phyloP scores from a whole-genome alignment of 2,113 vertebrate species.

The Cinclus cinclus region DNA sequence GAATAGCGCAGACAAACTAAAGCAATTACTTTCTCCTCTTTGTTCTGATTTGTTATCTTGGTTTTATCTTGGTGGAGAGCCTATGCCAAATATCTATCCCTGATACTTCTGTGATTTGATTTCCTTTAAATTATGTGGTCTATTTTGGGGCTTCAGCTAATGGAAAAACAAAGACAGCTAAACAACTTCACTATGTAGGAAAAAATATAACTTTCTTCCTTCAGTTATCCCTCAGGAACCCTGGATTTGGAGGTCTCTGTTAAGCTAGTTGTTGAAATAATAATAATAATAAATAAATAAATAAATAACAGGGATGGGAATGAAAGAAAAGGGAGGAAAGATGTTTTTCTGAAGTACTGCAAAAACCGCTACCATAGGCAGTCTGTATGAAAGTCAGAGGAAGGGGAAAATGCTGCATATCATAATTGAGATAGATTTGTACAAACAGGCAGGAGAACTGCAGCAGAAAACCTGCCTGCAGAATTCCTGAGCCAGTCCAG shows the following conservation, averaged over 20 bases:
- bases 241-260: not conserved
- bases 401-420: not conserved
- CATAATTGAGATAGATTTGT: not conserved
- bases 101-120: not conserved
- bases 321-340: not conserved
- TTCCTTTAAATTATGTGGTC: not conserved
- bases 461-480: not conserved
- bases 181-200: not conserved
- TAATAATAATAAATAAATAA: not conserved
- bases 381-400: not conserved
- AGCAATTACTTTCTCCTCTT: constrained; percentile 39
- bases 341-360: not conserved
- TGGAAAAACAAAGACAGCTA: not conserved
- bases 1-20: not conserved
- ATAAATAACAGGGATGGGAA: not conserved
- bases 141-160: not conserved
- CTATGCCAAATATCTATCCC: not conserved
- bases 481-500: not conserved
- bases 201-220: not conserved
- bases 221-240: not conserved
- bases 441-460: not conserved
- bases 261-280: not conserved
- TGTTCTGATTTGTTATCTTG: constrained; percentile 7
- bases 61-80: not conserved
- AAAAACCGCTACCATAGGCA: not conserved